These are phyloP conservation scores for Candidula unifasciata DNA, from an alignment of 2,888 invertebrate genomes.

Conservation along the genomic window DNA sequence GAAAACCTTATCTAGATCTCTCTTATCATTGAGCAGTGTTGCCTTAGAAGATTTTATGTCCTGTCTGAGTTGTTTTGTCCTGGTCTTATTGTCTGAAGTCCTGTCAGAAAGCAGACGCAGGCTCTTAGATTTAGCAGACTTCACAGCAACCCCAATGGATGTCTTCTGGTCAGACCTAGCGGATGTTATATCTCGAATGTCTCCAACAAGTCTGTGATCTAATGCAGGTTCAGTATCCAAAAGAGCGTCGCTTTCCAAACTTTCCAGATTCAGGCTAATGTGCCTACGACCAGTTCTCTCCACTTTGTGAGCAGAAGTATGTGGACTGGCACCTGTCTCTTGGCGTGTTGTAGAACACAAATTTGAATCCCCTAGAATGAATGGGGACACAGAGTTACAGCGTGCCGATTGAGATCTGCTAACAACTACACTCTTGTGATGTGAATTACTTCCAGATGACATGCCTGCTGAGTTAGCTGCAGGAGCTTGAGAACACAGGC, in stretches of 20 bases:
- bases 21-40: slow-evolving; percentile 29
- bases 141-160: slow-evolving; percentile 40
- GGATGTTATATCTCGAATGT: neutral
- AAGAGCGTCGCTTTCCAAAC: slow-evolving; percentile 69
- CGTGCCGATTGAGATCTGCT: slow-evolving; percentile 1
- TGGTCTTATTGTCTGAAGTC: neutral
- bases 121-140: slow-evolving; percentile 18
- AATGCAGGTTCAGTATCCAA: slow-evolving; percentile 61
- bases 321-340: neutral
- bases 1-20: neutral
- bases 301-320: neutral
- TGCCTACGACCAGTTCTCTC: slow-evolving; percentile 32
- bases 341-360: neutral
- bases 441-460: neutral
- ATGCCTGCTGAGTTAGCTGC: neutral
- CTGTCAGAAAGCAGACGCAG: slow-evolving; percentile 1
- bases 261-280: slow-evolving; percentile 56
- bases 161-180: slow-evolving; percentile 40
- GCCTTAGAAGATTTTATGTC: neutral
- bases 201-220: slow-evolving; percentile 50
- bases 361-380: neutral
- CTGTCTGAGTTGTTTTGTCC: slow-evolving; percentile 7
- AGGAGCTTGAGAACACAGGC: neutral
- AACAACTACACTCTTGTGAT: neutral
- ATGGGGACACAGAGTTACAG: slow-evolving; percentile 21